phyloP scores from a whole-genome alignment of 64 coral and sea anemone genomes.

The Hydrozoanthus tunicans region DNA sequence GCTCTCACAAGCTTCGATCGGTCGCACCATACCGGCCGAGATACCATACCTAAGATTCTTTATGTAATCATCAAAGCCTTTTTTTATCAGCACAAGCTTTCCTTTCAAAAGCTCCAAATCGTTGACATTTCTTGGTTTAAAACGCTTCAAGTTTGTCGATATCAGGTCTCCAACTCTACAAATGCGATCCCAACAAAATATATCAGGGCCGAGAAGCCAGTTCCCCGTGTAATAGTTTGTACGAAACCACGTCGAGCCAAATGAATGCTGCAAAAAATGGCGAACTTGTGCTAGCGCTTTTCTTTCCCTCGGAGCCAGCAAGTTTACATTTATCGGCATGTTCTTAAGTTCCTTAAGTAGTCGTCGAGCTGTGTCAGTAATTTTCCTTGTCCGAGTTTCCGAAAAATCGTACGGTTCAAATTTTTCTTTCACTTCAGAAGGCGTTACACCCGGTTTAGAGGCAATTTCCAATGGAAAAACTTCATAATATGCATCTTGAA shows the following conservation, averaged over 20 bases:
- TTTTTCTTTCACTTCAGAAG: slow-evolving; percentile 20
- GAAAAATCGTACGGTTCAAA: slow-evolving; percentile 42
- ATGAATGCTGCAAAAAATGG: slow-evolving; percentile 42
- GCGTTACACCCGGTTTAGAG: slow-evolving; percentile 4
- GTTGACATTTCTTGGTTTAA: background rate
- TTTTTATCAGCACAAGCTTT: slow-evolving; percentile 1
- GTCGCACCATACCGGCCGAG: slow-evolving; percentile 39
- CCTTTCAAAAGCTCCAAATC: slow-evolving; percentile 19
- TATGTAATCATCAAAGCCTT: slow-evolving; percentile 44
- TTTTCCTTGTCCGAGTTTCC: slow-evolving; percentile 21
- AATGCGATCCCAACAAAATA: slow-evolving; percentile 59
- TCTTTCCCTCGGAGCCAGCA: slow-evolving; percentile 14
- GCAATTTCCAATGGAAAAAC: slow-evolving; percentile 34
- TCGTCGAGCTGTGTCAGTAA: slow-evolving; percentile 5
- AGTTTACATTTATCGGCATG: slow-evolving; percentile 25
- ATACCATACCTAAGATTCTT: slow-evolving; percentile 24
- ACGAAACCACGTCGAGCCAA: slow-evolving; percentile 47
- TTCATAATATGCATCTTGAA: slow-evolving; percentile 32
- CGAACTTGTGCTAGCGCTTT: slow-evolving; percentile 45
- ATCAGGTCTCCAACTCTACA: slow-evolving; percentile 50
- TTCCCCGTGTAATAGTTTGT: slow-evolving; percentile 45
- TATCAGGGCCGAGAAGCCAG: slow-evolving; percentile 44
- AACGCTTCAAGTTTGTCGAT: background rate
- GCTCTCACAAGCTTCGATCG: slow-evolving; percentile 21
- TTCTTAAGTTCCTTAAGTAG: slow-evolving; percentile 25